Conservation (phyloP, 2,888 invertebrate genomes). For the Pollenia labialis region DNA sequence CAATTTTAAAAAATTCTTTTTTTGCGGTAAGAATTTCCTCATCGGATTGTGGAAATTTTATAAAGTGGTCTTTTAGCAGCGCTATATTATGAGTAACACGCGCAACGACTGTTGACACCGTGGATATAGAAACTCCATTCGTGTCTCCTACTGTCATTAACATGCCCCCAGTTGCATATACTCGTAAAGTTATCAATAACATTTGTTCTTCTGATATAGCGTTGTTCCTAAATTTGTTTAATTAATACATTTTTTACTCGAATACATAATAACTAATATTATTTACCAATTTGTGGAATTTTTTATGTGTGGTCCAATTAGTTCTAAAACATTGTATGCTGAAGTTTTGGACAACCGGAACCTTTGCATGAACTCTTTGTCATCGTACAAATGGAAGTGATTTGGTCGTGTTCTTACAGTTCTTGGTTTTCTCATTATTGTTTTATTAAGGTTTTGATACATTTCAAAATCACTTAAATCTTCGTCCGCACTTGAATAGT, state of each 20-base stretch:
- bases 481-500: no score
- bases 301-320: slow-evolving; percentile 2
- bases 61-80: slow-evolving; percentile 14
- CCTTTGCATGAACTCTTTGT: background rate
- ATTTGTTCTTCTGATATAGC: background rate
- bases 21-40: background rate
- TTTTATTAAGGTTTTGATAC: no score
- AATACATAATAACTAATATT: background rate
- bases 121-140: background rate
- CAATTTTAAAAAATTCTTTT: slow-evolving; percentile 2
- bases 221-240: slow-evolving; percentile 18
- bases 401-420: no score
- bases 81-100: slow-evolving; percentile 32
- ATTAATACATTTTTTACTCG: background rate
- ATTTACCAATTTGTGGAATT: slow-evolving; percentile 4
- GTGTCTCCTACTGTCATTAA: slow-evolving; percentile 36
- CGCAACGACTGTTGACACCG: slow-evolving; percentile 1
- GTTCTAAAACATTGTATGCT: background rate
- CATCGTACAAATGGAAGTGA: background rate
- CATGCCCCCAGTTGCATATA: slow-evolving; percentile 52
- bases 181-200: slow-evolving; percentile 2
- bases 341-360: background rate
- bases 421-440: no score
- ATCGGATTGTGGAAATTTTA: slow-evolving; percentile 16
- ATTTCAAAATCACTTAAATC: no score